These are phyloP conservation scores for Amphilophus citrinellus DNA, from an alignment of 2,113 vertebrate genomes.

Conservation along the genomic window DNA sequence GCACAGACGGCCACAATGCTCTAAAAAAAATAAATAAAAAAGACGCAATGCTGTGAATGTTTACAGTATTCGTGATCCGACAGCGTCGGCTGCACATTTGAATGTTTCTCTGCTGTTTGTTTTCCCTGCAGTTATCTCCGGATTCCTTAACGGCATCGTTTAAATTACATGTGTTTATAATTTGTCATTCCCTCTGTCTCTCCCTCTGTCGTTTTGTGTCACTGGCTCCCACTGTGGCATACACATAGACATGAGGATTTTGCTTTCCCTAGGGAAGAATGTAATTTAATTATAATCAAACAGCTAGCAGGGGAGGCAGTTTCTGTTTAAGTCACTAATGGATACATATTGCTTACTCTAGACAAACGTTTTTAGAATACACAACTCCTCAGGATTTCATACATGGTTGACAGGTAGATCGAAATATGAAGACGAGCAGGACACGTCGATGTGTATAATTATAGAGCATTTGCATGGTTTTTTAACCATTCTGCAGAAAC, in stretches of 20 bases:
- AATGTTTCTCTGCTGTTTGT: conserved; percentile 57
- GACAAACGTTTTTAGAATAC: conserved; percentile 61
- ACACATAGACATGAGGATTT: conserved; percentile 67
- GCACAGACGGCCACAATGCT: neutral
- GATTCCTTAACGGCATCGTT: conserved; percentile 70
- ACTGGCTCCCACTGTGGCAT: conserved; percentile 67
- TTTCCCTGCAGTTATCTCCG: conserved; percentile 60
- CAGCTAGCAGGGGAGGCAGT: conserved; percentile 82
- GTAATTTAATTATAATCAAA: conserved; percentile 90
- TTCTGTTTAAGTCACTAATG: conserved; percentile 80
- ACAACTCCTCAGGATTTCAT: conserved; percentile 36
- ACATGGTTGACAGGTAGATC: neutral
- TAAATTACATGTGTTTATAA: conserved; percentile 75
- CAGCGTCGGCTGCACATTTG: conserved; percentile 34
- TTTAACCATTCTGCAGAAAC: conserved; percentile 18
- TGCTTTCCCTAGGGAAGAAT: conserved; percentile 78
- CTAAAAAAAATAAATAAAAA: conserved; percentile 28
- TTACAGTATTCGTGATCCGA: conserved; percentile 7
- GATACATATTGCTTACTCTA: conserved; percentile 78
- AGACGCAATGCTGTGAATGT: conserved; percentile 10
- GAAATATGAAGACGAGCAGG: neutral
- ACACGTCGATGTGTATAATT: conserved; percentile 31
- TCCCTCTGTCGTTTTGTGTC: conserved; percentile 51
- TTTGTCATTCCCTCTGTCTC: conserved; percentile 73
- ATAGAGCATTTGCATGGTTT: conserved; percentile 24